phyloP scores from a whole-genome alignment of 2,797 vertebrate genomes.

The Sebastes taczanowskii region DNA sequence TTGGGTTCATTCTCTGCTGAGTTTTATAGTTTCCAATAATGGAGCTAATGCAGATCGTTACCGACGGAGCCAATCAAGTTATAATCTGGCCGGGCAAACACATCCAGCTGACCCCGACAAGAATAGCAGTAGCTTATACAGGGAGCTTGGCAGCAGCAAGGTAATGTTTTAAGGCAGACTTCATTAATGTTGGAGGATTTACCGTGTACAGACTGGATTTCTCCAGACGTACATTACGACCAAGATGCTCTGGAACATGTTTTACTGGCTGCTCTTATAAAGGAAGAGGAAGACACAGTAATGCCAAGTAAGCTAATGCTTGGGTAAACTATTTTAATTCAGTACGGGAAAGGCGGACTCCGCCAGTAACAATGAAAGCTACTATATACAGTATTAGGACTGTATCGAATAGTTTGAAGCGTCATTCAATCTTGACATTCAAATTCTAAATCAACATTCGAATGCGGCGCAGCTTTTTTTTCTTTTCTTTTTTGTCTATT shows the following conservation, averaged over 20 bases:
- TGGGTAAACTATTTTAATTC: neutral
- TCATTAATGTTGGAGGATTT: conserved; percentile 30
- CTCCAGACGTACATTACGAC: neutral
- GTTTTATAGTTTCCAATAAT: conserved; percentile 88
- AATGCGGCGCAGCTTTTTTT: no score
- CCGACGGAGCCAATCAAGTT: conserved; percentile 83
- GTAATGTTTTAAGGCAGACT: conserved; percentile 19
- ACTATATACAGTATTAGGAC: no score
- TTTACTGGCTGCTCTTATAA: neutral
- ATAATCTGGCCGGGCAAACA: conserved; percentile 78
- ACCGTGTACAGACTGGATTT: neutral
- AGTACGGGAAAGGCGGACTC: neutral
- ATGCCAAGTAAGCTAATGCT: neutral
- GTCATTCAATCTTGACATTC: no score
- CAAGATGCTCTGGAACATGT: neutral
- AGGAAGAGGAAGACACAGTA: neutral
- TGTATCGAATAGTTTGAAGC: no score
- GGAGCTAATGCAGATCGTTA: conserved; percentile 92
- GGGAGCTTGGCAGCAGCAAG: conserved; percentile 12
- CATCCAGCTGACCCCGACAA: conserved; percentile 56
- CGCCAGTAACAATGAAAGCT: neutral
- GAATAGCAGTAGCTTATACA: conserved; percentile 18
- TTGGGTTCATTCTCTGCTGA: conserved; percentile 85
- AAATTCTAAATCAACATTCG: no score
- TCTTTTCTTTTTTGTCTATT: no score